A percentile compares a stretch with the other conserved stretches of the same genome.
Conservation (phyloP, 2,888 invertebrate genomes). For the Ophion costatus region DNA sequence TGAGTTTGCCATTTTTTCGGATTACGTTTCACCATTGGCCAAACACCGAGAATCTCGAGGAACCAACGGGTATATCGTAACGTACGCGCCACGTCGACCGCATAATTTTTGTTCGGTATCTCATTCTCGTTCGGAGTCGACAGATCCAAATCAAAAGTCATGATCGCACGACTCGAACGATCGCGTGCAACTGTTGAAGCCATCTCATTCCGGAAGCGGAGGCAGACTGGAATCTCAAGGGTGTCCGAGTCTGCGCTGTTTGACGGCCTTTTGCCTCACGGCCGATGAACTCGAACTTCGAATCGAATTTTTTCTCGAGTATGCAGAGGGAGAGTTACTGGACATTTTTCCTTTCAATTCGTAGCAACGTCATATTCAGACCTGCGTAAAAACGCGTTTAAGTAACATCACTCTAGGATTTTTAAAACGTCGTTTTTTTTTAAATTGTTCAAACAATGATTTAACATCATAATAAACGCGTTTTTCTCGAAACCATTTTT, state of each 20-base stretch:
- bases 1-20: slow-evolving; percentile 29
- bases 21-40: slow-evolving; percentile 49
- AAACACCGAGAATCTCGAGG: slow-evolving; percentile 45
- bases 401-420: no score
- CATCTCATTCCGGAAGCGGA: neutral
- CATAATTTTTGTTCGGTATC: slow-evolving; percentile 30
- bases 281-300: neutral
- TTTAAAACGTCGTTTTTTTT: no score
- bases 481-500: no score
- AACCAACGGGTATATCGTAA: slow-evolving; percentile 35
- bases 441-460: no score
- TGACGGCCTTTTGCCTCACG: neutral
- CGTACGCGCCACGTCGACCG: slow-evolving; percentile 11
- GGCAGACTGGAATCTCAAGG: neutral
- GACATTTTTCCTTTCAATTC: no score
- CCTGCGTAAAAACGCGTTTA: no score
- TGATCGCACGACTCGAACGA: slow-evolving; percentile 1
- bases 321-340: no score
- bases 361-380: no score
- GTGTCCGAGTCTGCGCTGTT: slow-evolving; percentile 30
- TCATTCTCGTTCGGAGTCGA: neutral
- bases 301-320: neutral
- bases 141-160: neutral
- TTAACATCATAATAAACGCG: no score
- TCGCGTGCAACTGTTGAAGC: slow-evolving; percentile 3